Evolutionary conservation across 2,888 invertebrate species (phyloP).

Genomic region (Caenorhabditis panamensis): DNA sequence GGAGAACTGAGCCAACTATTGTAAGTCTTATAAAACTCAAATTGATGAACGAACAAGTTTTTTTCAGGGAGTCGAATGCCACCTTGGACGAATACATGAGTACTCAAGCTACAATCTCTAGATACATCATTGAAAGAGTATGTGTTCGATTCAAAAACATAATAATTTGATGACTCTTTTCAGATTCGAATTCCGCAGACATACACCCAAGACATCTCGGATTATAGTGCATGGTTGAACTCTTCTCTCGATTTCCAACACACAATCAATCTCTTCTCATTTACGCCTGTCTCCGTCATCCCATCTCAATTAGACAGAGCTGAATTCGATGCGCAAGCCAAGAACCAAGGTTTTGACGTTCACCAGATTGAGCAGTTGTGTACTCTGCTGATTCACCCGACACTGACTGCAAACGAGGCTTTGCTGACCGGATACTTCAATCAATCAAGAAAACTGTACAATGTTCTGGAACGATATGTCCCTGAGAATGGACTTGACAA

Average conservation of each 20-base stretch:
- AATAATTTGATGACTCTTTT: conserved; percentile 1
- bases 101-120: neutral
- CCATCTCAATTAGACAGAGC: neutral
- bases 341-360: no score
- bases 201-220: neutral
- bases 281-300: neutral
- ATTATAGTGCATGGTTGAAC: neutral
- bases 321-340: no score
- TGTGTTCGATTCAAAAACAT: neutral
- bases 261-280: neutral
- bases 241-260: neutral
- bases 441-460: no score
- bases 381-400: no score
- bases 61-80: neutral
- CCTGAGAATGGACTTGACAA: neutral
- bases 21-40: neutral
- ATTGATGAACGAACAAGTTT: neutral
- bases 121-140: conserved; percentile 27
- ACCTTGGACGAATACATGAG: neutral
- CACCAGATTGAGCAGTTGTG: no score
- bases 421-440: neutral
- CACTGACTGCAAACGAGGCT: neutral
- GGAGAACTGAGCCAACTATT: neutral
- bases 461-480: no score
- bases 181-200: conserved; percentile 33